A percentile compares a stretch with the other conserved stretches of the same genome.
phyloP scores from a whole-genome alignment of 2,888 invertebrate genomes.

The Linnaemya tessellans region DNA sequence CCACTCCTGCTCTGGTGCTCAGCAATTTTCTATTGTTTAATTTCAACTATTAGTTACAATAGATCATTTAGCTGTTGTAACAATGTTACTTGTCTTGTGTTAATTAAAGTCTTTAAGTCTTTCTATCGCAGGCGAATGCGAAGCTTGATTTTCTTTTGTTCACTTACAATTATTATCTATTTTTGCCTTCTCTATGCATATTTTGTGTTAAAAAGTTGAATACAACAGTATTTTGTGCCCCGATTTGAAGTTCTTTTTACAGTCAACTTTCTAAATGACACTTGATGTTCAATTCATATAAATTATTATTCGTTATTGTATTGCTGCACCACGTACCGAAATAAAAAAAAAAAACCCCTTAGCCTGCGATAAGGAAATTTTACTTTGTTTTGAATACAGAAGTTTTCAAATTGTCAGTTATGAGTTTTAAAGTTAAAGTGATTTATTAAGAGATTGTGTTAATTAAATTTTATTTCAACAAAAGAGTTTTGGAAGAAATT shows the following conservation, averaged over 20 bases:
- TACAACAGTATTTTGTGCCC: conserved; percentile 35
- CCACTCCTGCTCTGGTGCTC: not conserved
- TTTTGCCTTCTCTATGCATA: conserved; percentile 31
- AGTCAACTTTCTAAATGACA: conserved; percentile 53
- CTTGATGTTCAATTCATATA: conserved; percentile 63
- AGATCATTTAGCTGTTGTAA: conserved; percentile 53
- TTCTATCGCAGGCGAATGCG: conserved; percentile 19
- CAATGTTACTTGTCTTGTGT: conserved; percentile 59
- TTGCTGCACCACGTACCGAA: not conserved
- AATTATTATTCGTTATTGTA: conserved; percentile 42
- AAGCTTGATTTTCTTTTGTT: conserved; percentile 51
- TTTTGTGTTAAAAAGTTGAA: conserved; percentile 27
- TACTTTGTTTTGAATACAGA: not conserved
- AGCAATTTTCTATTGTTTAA: conserved; percentile 37
- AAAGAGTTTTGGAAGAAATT: not conserved
- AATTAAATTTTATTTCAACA: not conserved
- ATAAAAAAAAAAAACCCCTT: conserved; percentile 21
- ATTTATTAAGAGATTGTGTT: not conserved
- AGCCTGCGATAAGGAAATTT: not conserved
- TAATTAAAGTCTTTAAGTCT: conserved; percentile 60
- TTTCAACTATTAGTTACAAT: conserved; percentile 44
- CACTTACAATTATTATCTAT: not conserved
- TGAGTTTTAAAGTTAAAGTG: not conserved
- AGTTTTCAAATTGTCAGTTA: not conserved
- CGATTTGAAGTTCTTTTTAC: conserved; percentile 21